A percentile compares a stretch with the other conserved stretches of the same genome.
These are phyloP conservation scores for Bombus terrestris DNA, from an alignment of 1,140 invertebrate genomes.

Conservation along the genomic window DNA sequence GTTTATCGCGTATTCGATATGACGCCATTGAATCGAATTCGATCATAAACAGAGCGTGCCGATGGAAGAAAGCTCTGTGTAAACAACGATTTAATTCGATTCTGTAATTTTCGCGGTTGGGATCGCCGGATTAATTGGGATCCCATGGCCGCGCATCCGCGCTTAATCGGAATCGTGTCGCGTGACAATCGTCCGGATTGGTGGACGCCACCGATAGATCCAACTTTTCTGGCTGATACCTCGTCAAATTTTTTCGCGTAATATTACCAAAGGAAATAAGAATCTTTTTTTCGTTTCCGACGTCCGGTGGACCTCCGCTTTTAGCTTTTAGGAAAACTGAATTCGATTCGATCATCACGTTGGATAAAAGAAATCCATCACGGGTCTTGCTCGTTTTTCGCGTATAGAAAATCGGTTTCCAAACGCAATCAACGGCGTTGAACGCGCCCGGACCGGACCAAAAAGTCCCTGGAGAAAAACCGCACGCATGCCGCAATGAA, in stretches of 20 bases:
- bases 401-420: conserved; percentile 4
- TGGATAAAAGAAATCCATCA: background rate
- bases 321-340: background rate
- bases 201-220: background rate
- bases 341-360: conserved; percentile 10
- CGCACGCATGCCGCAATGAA: conserved; percentile 4
- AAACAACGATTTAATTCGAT: conserved; percentile 70
- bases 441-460: background rate
- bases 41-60: conserved; percentile 63
- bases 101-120: conserved; percentile 44
- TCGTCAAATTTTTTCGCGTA: background rate
- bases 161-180: conserved; percentile 38
- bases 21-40: conserved; percentile 61
- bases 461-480: conserved; percentile 29
- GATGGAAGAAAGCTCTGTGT: conserved; percentile 58
- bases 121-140: conserved; percentile 53
- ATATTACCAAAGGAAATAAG: background rate
- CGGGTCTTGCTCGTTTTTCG: background rate
- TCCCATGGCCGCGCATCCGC: background rate
- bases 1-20: conserved; percentile 5
- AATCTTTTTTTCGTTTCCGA: background rate
- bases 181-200: background rate
- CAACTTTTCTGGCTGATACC: background rate
- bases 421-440: conserved; percentile 17
- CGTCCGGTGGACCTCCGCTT: background rate